A percentile compares a stretch with the other conserved stretches of the same genome.
Evolutionary conservation across 37 sponge, comb jelly and placozoan genomes (phyloP).

Genomic region (Tethya wilhelma): DNA sequence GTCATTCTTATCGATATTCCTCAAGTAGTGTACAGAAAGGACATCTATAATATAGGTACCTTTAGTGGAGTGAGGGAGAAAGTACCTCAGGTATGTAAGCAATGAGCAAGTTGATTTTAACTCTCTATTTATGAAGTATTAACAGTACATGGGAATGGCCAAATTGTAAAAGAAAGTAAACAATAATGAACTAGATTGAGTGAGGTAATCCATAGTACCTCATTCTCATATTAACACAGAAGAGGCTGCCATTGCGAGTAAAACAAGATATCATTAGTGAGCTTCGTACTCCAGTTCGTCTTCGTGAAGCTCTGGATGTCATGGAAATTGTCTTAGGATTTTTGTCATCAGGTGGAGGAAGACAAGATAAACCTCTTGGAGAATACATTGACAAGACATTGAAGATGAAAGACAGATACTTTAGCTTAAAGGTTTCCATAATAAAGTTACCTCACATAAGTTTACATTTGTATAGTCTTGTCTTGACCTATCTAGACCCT

Average conservation of each 20-base stretch:
- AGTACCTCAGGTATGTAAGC: slow-evolving; percentile 25
- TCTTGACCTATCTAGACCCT: too few species aligned
- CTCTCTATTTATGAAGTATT: too few species aligned
- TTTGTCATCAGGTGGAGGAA: slow-evolving; percentile 58
- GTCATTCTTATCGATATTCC: slow-evolving; percentile 50
- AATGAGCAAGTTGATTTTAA: too few species aligned
- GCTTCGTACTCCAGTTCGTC: slow-evolving; percentile 16
- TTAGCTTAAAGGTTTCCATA: slow-evolving; percentile 62
- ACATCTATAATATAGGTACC: slow-evolving; percentile 38
- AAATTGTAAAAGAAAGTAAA: too few species aligned
- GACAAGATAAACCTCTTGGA: slow-evolving; percentile 25
- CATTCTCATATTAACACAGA: too few species aligned
- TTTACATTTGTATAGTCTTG: too few species aligned
- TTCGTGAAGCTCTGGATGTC: slow-evolving; percentile 48
- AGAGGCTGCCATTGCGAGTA: slow-evolving; percentile 17
- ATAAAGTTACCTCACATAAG: too few species aligned
- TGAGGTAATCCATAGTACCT: too few species aligned
- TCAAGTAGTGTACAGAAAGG: slow-evolving; percentile 44
- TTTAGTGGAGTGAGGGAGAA: slow-evolving; percentile 53
- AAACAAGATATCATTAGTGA: slow-evolving; percentile 47
- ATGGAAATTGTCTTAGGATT: slow-evolving; percentile 59
- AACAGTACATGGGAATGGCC: too few species aligned
- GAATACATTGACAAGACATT: slow-evolving; percentile 49
- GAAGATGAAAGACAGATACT: slow-evolving; percentile 35
- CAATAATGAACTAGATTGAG: too few species aligned